Percentiles rank a stretch among this genome's conserved stretches.
phyloP scores from a whole-genome alignment of 2,113 vertebrate genomes.

The Ciconia boyciana region DNA sequence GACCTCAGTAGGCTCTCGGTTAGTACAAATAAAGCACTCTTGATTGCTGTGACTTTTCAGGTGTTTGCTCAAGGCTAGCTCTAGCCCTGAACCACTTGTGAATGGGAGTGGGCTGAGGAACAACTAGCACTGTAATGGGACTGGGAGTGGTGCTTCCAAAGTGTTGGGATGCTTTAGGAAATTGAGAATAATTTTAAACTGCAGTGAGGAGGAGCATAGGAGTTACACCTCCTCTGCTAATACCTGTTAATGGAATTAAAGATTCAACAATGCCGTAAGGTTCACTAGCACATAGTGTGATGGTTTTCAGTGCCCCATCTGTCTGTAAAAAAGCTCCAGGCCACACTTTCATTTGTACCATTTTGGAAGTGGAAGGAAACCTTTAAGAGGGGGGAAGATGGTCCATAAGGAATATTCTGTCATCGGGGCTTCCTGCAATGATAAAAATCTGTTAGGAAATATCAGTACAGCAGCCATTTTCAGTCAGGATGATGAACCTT shows the following conservation, averaged over 20 bases:
- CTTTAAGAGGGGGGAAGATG: background rate
- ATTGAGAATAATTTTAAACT: background rate
- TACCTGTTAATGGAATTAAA: background rate
- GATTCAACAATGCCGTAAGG: accelerated
- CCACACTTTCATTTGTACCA: background rate
- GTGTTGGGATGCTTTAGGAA: background rate
- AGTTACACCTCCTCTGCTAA: background rate
- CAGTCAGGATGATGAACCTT: background rate
- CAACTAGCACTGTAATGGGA: background rate
- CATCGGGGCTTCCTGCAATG: background rate
- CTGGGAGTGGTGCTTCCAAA: background rate
- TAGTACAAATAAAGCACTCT: background rate
- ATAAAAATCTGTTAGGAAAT: background rate
- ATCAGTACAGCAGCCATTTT: background rate
- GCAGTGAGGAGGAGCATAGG: background rate
- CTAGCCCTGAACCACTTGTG: background rate
- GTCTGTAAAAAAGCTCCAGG: background rate
- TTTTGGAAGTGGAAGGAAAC: background rate
- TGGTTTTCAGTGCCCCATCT: background rate
- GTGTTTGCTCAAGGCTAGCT: background rate
- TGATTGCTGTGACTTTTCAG: background rate
- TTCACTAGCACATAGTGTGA: background rate
- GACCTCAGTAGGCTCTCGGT: background rate
- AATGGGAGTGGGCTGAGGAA: background rate
- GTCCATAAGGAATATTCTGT: background rate